Percentiles rank a stretch among this genome's conserved stretches.
These are phyloP conservation scores for Poecilia gillii DNA, from an alignment of 2,797 vertebrate genomes.

Conservation along the genomic window DNA sequence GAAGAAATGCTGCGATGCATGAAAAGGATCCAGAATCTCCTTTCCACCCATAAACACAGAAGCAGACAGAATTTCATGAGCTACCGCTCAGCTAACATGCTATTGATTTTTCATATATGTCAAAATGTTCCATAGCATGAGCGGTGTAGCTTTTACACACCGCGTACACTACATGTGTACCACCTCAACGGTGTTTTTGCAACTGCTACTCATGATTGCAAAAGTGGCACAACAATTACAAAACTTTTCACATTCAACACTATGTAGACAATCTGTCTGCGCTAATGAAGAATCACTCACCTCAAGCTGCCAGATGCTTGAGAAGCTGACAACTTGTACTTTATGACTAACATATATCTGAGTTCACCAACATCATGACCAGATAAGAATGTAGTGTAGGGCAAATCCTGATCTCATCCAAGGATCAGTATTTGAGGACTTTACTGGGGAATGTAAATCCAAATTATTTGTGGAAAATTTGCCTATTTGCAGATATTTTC, in stretches of 20 bases:
- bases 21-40: neutral
- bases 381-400: neutral
- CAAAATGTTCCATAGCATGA: neutral
- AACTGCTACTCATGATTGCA: neutral
- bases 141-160: neutral
- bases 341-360: neutral
- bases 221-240: neutral
- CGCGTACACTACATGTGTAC: neutral
- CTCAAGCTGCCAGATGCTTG: neutral
- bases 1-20: neutral
- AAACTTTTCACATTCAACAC: neutral
- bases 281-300: neutral
- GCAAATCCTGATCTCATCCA: too few relatives aligned
- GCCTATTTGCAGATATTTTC: too few relatives aligned
- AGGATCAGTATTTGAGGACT: neutral
- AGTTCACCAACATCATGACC: neutral
- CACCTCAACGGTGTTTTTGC: neutral
- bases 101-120: neutral
- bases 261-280: neutral
- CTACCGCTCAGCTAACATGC: neutral
- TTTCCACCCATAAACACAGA: neutral
- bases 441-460: neutral
- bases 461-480: neutral
- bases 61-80: neutral
- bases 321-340: neutral